phyloP scores from a whole-genome alignment of 2,113 vertebrate genomes.

The Anguilla japonica region DNA sequence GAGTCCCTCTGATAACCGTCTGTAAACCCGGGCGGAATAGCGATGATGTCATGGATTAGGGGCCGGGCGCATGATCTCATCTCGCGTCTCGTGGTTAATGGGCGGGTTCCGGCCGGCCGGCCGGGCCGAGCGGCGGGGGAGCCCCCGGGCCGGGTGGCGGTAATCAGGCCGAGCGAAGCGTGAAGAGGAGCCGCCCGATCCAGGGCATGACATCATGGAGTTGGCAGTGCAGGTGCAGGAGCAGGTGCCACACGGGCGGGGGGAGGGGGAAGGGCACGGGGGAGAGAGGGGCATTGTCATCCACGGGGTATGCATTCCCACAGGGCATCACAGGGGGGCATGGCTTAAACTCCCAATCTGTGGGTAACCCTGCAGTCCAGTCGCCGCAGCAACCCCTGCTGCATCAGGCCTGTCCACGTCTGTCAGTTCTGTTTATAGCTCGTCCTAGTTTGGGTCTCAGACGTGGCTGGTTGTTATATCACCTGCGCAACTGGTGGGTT shows the following conservation, averaged over 20 bases:
- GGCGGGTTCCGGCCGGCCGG: constrained; percentile 27
- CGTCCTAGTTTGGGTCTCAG: constrained; percentile 10
- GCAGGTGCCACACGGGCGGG: constrained; percentile 65
- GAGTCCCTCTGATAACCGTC: not conserved
- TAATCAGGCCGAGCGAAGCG: constrained; percentile 56
- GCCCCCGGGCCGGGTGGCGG: constrained; percentile 46
- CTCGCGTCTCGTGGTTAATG: constrained; percentile 48
- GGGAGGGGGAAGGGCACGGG: constrained; percentile 56
- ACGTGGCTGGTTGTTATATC: constrained; percentile 58
- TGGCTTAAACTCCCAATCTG: constrained; percentile 22
- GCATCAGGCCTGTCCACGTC: not conserved
- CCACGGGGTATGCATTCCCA: constrained; percentile 60
- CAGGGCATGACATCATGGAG: constrained; percentile 66
- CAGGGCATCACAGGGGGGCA: constrained; percentile 58
- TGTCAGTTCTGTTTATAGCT: not conserved
- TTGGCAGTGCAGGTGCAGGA: constrained; percentile 68
- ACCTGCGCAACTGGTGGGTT: constrained; percentile 9
- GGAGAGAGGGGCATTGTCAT: constrained; percentile 24
- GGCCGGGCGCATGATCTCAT: constrained; percentile 23
- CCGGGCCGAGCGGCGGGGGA: constrained; percentile 24
- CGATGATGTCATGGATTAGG: constrained; percentile 27
- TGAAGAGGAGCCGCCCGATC: constrained; percentile 59
- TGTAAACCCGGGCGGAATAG: not conserved
- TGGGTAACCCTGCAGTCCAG: not conserved
- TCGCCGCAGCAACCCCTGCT: not conserved